Base-by-base conservation (phyloP, 2,113 vertebrate species). In the Oostethus manadensis region DNA sequence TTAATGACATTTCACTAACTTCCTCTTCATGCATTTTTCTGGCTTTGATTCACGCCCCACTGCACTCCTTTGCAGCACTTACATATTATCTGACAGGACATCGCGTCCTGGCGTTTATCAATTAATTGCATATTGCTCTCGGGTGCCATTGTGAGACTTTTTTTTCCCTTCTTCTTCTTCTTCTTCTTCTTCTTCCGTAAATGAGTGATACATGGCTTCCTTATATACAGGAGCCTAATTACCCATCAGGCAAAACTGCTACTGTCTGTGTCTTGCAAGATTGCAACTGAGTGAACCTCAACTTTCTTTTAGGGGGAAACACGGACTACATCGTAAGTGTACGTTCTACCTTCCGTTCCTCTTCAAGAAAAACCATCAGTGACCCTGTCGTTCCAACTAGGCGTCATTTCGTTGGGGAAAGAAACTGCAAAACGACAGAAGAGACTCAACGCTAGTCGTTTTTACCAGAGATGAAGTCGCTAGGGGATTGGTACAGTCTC, bases 1-100 rank as follows among this genome's bases (percentile, higher is more conserved):
- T 88, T 88, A 88, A 88, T 88, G 84, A 78, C 74, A 82, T 87
- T 87, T 86, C 67, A 58, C 82, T 81, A 86, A 87, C 79, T 86
- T 83, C 81, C 63, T 80, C 77, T 82, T 84, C 81, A 87, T 86
- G 76, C 80, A 78, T 84, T 82, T 75, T 83, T 70, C 74, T 76
- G 74, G 74, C 81, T 82, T 82, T 81, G 82, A 85, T 82, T 87
- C 81, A 87, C 67, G 73, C 82, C 78, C 75, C 78, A 75, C 43
- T 74, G 82, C 79, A 60, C 81, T 69, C 75, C 71, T 80, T 81
- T 74, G 70, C 79, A 67, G 82, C 77, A 66, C 78, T 73, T 81
- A 64, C 68, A 35, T 62, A 62, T 70, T 83, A 87, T 87, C 87
- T 77, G 74, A 82, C 58, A 67, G 78, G 78, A 86, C 81, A 85